Evolutionary conservation across 1,140 invertebrate species (phyloP).

Genomic region (Tachypleus tridentatus): DNA sequence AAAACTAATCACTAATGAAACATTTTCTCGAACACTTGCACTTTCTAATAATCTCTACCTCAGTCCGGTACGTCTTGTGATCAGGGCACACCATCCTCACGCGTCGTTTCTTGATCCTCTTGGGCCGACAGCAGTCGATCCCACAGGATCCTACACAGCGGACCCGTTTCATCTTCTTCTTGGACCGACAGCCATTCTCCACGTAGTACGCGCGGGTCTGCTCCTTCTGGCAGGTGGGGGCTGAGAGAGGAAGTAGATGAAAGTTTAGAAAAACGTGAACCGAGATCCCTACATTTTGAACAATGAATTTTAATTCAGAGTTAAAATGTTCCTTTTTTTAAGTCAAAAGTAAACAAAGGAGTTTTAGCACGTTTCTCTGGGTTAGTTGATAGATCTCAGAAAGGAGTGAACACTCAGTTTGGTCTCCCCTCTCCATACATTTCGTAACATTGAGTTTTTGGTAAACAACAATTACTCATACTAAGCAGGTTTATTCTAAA

Average conservation of each 20-base stretch:
- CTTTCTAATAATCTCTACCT: slow-evolving; percentile 90
- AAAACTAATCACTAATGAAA: slow-evolving; percentile 8
- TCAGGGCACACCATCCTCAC: slow-evolving; percentile 85
- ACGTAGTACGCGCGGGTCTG: slow-evolving; percentile 77
- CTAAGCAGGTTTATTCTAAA: too few species aligned
- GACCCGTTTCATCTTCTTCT: slow-evolving; percentile 76
- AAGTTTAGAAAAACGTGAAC: too few species aligned
- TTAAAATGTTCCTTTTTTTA: too few species aligned
- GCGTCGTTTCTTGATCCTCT: slow-evolving; percentile 81
- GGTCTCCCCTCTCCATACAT: too few species aligned
- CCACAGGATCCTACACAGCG: slow-evolving; percentile 60
- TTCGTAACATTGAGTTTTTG: too few species aligned
- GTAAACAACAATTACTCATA: too few species aligned
- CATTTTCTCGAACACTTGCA: slow-evolving; percentile 43
- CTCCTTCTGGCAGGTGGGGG: slow-evolving; percentile 73
- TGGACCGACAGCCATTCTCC: slow-evolving; percentile 74
- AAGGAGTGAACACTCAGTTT: too few species aligned
- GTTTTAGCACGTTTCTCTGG: too few species aligned
- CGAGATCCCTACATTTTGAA: too few species aligned
- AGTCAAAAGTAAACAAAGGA: too few species aligned
- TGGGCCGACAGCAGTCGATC: slow-evolving; percentile 68
- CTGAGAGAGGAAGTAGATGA: slow-evolving; percentile 28
- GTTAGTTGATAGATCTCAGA: too few species aligned
- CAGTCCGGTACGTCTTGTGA: slow-evolving; percentile 83
- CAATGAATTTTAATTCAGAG: too few species aligned